These are phyloP conservation scores for Apotomis turbidana DNA, from an alignment of 2,888 invertebrate species.

Conservation along the genomic window DNA sequence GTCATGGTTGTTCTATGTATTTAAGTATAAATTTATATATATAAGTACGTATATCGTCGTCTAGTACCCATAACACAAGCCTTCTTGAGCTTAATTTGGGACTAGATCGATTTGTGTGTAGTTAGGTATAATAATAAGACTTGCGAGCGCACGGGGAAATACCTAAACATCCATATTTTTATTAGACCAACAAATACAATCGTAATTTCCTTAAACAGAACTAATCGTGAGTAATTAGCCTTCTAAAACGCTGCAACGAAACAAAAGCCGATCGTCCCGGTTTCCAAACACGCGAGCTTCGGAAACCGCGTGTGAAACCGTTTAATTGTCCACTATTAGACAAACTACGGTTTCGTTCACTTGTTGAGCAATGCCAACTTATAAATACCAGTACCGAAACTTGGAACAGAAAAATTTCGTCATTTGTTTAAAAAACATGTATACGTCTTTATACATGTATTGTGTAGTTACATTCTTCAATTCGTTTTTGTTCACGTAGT, in stretches of 20 bases:
- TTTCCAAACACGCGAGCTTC: constrained; percentile 10
- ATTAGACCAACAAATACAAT: neutral
- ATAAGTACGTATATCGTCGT: no score
- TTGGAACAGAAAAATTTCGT: neutral
- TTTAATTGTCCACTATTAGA: constrained; percentile 43
- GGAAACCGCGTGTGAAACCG: constrained; percentile 37
- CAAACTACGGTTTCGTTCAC: constrained; percentile 6
- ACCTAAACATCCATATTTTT: no score
- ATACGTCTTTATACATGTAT: no score
- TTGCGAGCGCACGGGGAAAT: no score
- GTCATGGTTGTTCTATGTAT: no score
- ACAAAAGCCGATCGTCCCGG: constrained; percentile 4
- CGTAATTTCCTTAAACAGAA: neutral
- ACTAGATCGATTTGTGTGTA: no score
- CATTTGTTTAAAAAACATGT: neutral
- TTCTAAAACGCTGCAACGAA: neutral
- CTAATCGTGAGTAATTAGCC: constrained; percentile 7
- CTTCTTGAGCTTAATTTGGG: no score
- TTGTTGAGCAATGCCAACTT: constrained; percentile 1
- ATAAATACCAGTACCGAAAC: neutral
- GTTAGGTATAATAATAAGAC: no score
- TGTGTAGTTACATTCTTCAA: neutral
- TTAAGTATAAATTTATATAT: no score
- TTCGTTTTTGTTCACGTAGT: no score
- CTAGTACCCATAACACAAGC: no score